Percentiles rank a stretch among this genome's conserved stretches.
Evolutionary conservation across 2,113 vertebrate species (phyloP).

Genomic region (Sminthopsis crassicaudata): DNA sequence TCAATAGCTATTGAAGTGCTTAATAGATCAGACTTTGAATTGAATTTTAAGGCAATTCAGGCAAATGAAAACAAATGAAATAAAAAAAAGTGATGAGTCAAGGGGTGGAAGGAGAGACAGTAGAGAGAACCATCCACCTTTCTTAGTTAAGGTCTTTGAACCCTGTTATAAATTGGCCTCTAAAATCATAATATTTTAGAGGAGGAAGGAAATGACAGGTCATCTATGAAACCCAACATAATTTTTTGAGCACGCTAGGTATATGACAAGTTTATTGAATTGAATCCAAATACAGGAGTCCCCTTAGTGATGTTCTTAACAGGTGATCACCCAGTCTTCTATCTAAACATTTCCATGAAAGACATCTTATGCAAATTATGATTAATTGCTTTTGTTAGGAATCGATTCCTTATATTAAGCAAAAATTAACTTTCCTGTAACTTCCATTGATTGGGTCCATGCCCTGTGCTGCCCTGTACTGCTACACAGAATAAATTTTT

Average conservation of each 20-base stretch:
- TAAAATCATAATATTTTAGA: not conserved
- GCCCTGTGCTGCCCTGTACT: not conserved
- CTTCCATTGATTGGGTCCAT: not conserved
- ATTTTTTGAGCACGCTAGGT: not conserved
- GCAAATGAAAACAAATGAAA: not conserved
- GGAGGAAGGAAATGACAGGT: not conserved
- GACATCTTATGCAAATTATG: not conserved
- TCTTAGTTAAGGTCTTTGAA: not conserved
- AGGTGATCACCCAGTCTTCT: not conserved
- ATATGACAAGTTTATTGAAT: not conserved
- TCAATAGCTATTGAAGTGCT: not conserved
- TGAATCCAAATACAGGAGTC: not conserved
- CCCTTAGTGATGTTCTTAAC: not conserved
- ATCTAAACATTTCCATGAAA: not conserved
- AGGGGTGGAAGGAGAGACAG: not conserved
- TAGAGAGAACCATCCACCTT: not conserved
- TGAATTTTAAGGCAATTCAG: not conserved
- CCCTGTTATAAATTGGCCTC: not conserved
- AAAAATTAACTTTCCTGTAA: not conserved
- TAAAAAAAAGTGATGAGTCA: not conserved
- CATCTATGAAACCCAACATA: not conserved
- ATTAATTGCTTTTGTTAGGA: not conserved
- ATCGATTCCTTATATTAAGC: not conserved
- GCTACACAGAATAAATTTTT: not conserved
- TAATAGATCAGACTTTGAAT: not conserved